Percentiles rank a stretch among this genome's conserved stretches.
Conservation (phyloP, 2,113 vertebrate species). For the Australoheros scitulus region DNA sequence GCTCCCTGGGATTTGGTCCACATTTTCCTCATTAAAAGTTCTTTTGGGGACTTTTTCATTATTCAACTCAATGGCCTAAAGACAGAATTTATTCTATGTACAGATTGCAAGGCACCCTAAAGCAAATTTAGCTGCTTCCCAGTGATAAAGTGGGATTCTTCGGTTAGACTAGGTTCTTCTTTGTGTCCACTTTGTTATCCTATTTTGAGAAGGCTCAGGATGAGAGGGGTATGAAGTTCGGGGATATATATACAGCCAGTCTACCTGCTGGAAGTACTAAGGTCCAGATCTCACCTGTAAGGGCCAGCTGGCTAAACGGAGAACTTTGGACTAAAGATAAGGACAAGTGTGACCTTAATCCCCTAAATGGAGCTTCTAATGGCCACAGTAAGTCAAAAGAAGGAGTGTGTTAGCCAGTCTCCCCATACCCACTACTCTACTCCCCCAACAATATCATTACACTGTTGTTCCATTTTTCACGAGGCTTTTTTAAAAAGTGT, state of each 20-base stretch:
- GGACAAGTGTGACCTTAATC: conserved; percentile 56
- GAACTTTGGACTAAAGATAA: conserved; percentile 61
- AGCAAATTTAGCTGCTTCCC: background rate
- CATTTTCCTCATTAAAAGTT: background rate
- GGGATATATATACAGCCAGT: conserved; percentile 43
- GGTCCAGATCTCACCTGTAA: conserved; percentile 66
- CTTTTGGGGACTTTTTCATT: background rate
- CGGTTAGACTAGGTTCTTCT: background rate
- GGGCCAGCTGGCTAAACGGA: conserved; percentile 50
- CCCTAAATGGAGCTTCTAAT: conserved; percentile 57
- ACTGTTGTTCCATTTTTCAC: conserved; percentile 26
- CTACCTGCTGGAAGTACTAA: conserved; percentile 34
- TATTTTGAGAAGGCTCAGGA: conserved; percentile 30
- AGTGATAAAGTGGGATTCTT: background rate
- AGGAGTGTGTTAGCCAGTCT: conserved; percentile 10
- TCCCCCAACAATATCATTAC: conserved; percentile 16
- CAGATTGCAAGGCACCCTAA: background rate
- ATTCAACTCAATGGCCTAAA: background rate
- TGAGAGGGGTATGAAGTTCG: conserved; percentile 32
- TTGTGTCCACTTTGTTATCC: conserved; percentile 34
- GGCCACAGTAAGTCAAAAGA: conserved; percentile 41
- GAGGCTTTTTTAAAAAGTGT: conserved; percentile 18
- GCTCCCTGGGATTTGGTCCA: background rate
- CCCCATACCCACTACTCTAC: background rate
- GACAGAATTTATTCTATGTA: background rate